phyloP scores from a whole-genome alignment of 2,888 invertebrate species.

The Eudemis profundana region DNA sequence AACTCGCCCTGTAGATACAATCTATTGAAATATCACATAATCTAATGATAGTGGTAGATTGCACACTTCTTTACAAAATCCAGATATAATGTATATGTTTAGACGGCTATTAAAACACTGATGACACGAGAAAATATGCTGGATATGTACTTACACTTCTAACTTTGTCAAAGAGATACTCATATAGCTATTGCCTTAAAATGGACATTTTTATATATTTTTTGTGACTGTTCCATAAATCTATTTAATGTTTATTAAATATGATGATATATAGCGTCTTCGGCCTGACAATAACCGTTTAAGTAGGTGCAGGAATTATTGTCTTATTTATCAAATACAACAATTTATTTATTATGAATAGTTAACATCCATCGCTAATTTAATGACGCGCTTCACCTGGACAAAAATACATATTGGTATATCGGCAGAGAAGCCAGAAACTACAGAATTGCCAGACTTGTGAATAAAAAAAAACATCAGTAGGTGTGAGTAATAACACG shows the following conservation, averaged over 20 bases:
- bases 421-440: too few relatives aligned
- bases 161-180: neutral
- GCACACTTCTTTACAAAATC: conserved; percentile 4
- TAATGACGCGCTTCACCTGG: conserved; percentile 6
- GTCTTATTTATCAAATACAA: conserved; percentile 52
- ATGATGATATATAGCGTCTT: neutral
- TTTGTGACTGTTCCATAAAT: too few relatives aligned
- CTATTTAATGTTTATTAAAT: too few relatives aligned
- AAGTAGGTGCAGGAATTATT: conserved; percentile 55
- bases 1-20: too few relatives aligned
- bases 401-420: neutral
- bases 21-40: too few relatives aligned
- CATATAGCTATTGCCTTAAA: neutral
- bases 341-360: conserved; percentile 7
- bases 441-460: too few relatives aligned
- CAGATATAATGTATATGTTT: conserved; percentile 1
- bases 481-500: too few relatives aligned
- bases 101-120: conserved; percentile 6
- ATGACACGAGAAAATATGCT: neutral
- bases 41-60: neutral
- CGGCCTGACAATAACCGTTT: conserved; percentile 43
- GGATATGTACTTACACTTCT: neutral
- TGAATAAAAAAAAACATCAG: too few relatives aligned
- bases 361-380: conserved; percentile 19
- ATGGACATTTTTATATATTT: too few relatives aligned